Evolutionary conservation across 2,797 vertebrate species (phyloP).

Genomic region (Lacerta viridis): DNA sequence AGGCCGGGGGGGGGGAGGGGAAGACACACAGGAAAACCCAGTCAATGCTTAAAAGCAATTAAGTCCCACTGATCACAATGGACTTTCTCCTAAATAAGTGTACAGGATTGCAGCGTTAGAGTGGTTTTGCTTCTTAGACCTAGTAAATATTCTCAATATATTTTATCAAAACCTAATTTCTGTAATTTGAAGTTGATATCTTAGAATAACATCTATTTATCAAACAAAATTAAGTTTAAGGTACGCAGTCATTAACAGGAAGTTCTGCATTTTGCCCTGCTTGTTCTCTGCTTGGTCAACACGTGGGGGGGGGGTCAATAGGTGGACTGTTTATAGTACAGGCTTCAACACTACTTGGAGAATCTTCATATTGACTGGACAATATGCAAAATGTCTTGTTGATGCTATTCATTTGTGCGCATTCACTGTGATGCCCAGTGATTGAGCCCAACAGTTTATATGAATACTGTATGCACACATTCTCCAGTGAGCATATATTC

Average conservation of each 20-base stretch:
- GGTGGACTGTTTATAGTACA: not conserved
- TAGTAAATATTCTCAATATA: not conserved
- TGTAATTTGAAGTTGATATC: not conserved
- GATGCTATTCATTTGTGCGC: not conserved
- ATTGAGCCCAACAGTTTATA: no score
- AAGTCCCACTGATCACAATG: not conserved
- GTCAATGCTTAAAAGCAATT: not conserved
- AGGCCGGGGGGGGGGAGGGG: not conserved
- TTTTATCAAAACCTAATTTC: not conserved
- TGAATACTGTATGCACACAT: no score
- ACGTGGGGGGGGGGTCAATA: not conserved
- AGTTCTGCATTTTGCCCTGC: not conserved
- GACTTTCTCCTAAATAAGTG: not conserved
- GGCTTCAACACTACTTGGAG: not conserved
- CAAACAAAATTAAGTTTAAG: not conserved
- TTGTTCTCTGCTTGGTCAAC: not conserved
- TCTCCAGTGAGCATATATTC: not conserved
- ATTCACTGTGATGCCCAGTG: not conserved
- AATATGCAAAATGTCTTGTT: not conserved
- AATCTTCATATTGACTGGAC: not conserved
- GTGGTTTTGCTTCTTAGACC: not conserved
- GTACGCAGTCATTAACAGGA: not conserved
- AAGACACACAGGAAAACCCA: not conserved
- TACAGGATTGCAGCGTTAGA: not conserved
- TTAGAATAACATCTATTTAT: not conserved